These are phyloP conservation scores for Saguinus imperator DNA, from an alignment of 2,113 vertebrate genomes.

Conservation along the genomic window DNA sequence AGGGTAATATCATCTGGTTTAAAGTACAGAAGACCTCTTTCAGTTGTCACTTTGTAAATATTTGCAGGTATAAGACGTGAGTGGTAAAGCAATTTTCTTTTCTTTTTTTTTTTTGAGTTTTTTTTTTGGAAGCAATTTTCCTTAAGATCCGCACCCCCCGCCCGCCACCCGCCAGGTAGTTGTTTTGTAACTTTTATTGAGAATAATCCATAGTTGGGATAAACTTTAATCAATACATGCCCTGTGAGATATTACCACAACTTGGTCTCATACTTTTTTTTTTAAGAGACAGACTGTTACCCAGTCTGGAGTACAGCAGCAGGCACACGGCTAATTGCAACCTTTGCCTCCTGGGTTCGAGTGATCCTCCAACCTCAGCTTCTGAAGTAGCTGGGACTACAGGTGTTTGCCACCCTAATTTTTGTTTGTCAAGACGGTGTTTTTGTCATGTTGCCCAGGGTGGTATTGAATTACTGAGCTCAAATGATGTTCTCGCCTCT, in stretches of 20 bases:
- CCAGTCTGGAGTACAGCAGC: no score
- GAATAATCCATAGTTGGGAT: neutral
- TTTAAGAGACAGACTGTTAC: no score
- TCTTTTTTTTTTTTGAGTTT: neutral
- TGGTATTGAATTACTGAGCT: no score
- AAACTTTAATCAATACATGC: conserved; percentile 34
- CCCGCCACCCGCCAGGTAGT: neutral
- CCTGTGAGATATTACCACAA: neutral
- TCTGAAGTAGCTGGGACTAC: no score
- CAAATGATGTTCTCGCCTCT: no score
- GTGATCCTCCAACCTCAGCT: no score
- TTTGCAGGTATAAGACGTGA: neutral
- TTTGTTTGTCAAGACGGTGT: no score
- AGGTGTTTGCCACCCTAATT: no score
- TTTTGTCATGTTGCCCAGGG: no score
- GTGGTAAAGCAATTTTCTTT: neutral
- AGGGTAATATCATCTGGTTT: neutral
- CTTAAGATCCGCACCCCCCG: neutral
- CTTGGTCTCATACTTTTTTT: neutral
- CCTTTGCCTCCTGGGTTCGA: no score
- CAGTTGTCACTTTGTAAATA: neutral
- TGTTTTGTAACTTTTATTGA: conserved; percentile 30
- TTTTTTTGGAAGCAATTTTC: neutral
- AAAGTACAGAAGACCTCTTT: neutral
- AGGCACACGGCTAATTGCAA: no score